Conservation (phyloP, 2,113 vertebrate species). For the Chloropsis hardwickii region DNA sequence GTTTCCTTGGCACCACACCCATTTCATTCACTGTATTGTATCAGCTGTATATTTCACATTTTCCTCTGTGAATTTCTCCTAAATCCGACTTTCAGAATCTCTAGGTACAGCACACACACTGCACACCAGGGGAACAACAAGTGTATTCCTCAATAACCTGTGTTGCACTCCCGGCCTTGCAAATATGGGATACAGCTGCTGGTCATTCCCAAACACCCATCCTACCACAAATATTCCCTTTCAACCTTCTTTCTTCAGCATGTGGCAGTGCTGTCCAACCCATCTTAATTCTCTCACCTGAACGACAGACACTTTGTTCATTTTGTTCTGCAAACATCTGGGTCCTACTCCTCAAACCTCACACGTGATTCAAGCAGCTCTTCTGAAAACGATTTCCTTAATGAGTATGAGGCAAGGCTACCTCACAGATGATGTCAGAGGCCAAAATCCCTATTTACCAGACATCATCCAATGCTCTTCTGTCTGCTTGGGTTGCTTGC, state of each 20-base stretch:
- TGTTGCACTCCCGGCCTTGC: not conserved
- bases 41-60: not conserved
- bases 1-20: accelerated
- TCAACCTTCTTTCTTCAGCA: not conserved
- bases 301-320: not conserved
- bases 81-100: not conserved
- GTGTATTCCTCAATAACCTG: not conserved
- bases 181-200: not conserved
- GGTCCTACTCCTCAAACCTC: not conserved
- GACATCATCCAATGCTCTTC: not conserved
- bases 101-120: no score
- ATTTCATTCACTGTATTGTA: not conserved
- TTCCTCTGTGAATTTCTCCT: not conserved
- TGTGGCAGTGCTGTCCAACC: not conserved
- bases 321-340: not conserved
- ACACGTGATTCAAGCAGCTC: not conserved
- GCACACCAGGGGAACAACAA: accelerated
- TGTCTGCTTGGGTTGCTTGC: not conserved
- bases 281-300: not conserved
- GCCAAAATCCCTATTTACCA: not conserved
- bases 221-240: accelerated
- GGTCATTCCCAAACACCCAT: not conserved
- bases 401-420: not conserved
- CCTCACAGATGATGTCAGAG: not conserved
- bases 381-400: not conserved